Evolutionary conservation across 2,888 invertebrate genomes (phyloP).

Genomic region (Plagodis dolabraria): DNA sequence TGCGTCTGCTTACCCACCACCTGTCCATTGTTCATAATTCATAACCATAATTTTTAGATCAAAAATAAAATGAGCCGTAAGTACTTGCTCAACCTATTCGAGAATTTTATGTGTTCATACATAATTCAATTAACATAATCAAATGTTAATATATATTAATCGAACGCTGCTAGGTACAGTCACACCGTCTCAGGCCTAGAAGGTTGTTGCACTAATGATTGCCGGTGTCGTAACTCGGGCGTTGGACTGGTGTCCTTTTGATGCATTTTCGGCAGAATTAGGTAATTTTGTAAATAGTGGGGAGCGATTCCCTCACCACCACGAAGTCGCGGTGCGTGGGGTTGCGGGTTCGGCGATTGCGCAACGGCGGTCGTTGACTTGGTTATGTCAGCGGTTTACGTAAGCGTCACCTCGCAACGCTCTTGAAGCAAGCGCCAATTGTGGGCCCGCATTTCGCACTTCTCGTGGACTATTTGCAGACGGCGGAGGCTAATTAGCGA

Average conservation of each 20-base stretch:
- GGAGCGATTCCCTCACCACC: constrained; percentile 59
- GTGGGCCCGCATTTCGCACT: constrained; percentile 75
- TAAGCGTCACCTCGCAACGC: constrained; percentile 81
- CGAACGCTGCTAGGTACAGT: constrained; percentile 47
- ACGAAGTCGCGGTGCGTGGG: constrained; percentile 69
- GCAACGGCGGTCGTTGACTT: constrained; percentile 83
- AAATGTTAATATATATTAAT: constrained; percentile 59
- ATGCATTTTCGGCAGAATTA: constrained; percentile 80
- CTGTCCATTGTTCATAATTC: background rate
- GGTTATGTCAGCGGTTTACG: constrained; percentile 83
- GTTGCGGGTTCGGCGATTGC: constrained; percentile 80
- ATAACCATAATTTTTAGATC: background rate
- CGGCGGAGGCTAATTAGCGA: constrained; percentile 68
- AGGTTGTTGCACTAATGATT: constrained; percentile 78
- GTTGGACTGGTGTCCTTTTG: constrained; percentile 77
- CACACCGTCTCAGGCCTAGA: constrained; percentile 62
- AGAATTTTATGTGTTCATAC: constrained; percentile 29
- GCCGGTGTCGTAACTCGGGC: constrained; percentile 71
- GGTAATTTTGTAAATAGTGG: constrained; percentile 71
- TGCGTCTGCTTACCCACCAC: constrained; percentile 12
- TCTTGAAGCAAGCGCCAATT: constrained; percentile 61
- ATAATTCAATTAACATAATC: constrained; percentile 54
- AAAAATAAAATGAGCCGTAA: background rate
- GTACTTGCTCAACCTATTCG: constrained; percentile 27
- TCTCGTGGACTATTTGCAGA: constrained; percentile 76